Base-by-base conservation (phyloP, 2,113 vertebrate genomes). In the Boulengeromyrus knoepffleri region DNA sequence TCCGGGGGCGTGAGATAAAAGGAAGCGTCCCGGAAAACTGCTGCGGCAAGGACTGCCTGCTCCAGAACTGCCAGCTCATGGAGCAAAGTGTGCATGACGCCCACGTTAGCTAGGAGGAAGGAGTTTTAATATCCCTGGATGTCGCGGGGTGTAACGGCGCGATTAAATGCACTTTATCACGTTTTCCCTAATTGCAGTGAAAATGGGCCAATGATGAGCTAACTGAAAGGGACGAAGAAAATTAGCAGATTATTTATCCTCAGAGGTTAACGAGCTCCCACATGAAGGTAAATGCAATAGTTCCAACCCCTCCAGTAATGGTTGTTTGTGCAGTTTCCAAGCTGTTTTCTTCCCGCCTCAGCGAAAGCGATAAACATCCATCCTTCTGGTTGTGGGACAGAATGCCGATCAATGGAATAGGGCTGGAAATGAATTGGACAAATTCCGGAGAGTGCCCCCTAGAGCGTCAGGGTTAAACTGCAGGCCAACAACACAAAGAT, bases 161-260 rank as follows among this genome's bases (percentile, higher is more conserved):
- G 50, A 87, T 87, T 87, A 87, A 87, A 87, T 47, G 13, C 50
- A 53, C 85, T 53, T 53, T 0, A 87, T 87, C 85, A 39, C 50
- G 45, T 36, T 53, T 39, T 31, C 21, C 85, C 85, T 87, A 87
- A 87, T 87, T 47, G 27, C 27, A 39, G n/a, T 31, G 85, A 47
- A 56, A 50, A 87, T 87, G 50, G 47, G 50, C 49, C 85, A n/a
- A 31, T 87, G 49, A 87, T 87, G 85, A 87, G 85, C 85, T 47
- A 36, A 36, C 85, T 46, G 49, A 52, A 87, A 87, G 85, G 13
- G 85, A 87, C 5, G 31, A 36, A 50, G 49, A 27, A 87, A 87
- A 87, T 56, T 46, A 87, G 50, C 12, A 87, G 49, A 87, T 87
- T 53, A 53, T 87, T 56, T 53, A 52, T 56, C 50, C 50, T 27